These are phyloP conservation scores for Ophonus ardosiacus DNA, from an alignment of 2,888 invertebrate species.

Conservation along the genomic window DNA sequence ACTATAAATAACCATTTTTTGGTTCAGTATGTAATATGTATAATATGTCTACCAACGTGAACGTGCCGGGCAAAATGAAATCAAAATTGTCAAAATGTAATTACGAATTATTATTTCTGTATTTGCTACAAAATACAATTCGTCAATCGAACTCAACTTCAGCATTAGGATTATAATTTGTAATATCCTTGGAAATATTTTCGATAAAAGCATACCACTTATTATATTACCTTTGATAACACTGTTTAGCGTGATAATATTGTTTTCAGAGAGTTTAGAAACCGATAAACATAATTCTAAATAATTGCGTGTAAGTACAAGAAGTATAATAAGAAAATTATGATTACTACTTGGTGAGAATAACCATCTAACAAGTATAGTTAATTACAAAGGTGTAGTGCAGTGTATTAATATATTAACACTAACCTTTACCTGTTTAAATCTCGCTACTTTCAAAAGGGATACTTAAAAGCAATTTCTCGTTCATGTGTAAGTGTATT, in stretches of 20 bases:
- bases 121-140: no score
- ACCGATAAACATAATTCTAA: conserved; percentile 13
- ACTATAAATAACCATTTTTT: no score
- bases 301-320: conserved; percentile 17
- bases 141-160: no score
- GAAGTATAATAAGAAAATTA: conserved; percentile 37
- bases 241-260: background rate
- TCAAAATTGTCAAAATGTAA: no score
- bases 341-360: background rate
- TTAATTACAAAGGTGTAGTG: conserved; percentile 21
- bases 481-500: conserved; percentile 18
- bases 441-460: conserved; percentile 36
- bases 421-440: conserved; percentile 23
- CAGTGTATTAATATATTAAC: conserved; percentile 29
- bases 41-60: no score
- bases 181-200: background rate
- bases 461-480: conserved; percentile 31
- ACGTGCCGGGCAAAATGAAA: no score
- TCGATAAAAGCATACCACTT: background rate
- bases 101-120: no score
- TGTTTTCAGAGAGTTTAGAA: conserved; percentile 1
- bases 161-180: no score
- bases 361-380: background rate
- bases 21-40: no score
- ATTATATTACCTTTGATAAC: background rate